Evolutionary conservation across 2,888 invertebrate species (phyloP), one percentile per base, ranked within the genome.

Genomic region (Drosophila putrida): DNA sequence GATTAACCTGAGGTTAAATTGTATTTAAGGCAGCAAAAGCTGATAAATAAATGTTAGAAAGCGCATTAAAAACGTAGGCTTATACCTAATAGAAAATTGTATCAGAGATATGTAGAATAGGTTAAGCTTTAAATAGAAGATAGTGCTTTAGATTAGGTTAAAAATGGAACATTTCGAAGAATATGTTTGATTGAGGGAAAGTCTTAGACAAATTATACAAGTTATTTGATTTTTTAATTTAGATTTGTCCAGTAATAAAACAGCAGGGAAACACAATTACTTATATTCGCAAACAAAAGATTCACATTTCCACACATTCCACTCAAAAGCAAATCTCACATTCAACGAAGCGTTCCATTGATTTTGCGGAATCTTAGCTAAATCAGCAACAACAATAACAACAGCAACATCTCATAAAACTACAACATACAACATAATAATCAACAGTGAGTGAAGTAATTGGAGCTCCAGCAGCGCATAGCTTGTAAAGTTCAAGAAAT

Each of bases 391-490:
- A 44, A 50, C 4, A 49, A 62, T 6, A 51, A 43, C 36, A 60
- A 35, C 27, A 60, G 39, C 13, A 51, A 39, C 39, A 60, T 53
- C 47, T 64, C 64, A 54, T 62, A 67, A 72, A 65, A 69, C 54
- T 69, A 76, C 69, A 55, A 71, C 65, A 73, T 59, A 70, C 70
- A 80, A 66, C 71, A 75, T 53, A 61, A 75, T 69, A 82, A 75
- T 77, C 60, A 66, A 69, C 53, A 82, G 53, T 67, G 67, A 82
- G 62, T 71, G 65, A 66, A 78, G 88, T 83, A 83, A 83, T 89
- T 89, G 82, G 88, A 89, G 82, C 82, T 78, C 78, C 81, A 69
- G 60, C 71, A 59, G 75, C 50, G 74, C 47, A 4, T 43, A 49
- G 71, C 43, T 62, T 43, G 64, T 47, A 51, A 57, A 63, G 57